phyloP scores from a whole-genome alignment of 2,113 vertebrate species.

The Nansenia antarctica region DNA sequence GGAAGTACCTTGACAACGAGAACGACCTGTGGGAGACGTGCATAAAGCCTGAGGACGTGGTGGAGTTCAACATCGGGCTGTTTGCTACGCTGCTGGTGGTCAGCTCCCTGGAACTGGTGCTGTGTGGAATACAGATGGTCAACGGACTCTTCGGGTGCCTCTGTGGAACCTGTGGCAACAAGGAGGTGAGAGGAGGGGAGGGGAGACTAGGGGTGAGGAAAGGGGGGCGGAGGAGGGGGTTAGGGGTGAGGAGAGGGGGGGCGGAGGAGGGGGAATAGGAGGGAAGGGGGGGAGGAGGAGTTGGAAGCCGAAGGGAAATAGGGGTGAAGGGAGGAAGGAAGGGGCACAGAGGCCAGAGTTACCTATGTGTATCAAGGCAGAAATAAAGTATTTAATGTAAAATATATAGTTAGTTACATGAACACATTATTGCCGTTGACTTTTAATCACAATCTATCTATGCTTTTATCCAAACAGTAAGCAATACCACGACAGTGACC shows the following conservation, averaged over 20 bases:
- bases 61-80: conserved; percentile 68
- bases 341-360: too few species aligned
- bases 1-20: conserved; percentile 58
- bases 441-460: background rate
- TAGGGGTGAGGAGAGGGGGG: background rate
- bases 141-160: conserved; percentile 73
- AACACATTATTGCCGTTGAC: background rate
- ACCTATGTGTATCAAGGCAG: too few species aligned
- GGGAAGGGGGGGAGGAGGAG: background rate
- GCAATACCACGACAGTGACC: background rate
- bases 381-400: too few species aligned
- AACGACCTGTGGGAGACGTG: conserved; percentile 40
- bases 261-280: background rate
- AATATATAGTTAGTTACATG: too few species aligned
- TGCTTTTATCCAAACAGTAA: conserved; percentile 32
- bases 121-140: conserved; percentile 65
- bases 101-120: conserved; percentile 37
- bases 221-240: too few species aligned
- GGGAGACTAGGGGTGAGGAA: background rate
- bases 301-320: background rate
- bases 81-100: conserved; percentile 59
- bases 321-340: background rate
- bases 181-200: conserved; percentile 45
- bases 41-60: conserved; percentile 27
- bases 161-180: conserved; percentile 65